phyloP scores from a whole-genome alignment of 2,888 invertebrate genomes.

The Danaus chrysippus region DNA sequence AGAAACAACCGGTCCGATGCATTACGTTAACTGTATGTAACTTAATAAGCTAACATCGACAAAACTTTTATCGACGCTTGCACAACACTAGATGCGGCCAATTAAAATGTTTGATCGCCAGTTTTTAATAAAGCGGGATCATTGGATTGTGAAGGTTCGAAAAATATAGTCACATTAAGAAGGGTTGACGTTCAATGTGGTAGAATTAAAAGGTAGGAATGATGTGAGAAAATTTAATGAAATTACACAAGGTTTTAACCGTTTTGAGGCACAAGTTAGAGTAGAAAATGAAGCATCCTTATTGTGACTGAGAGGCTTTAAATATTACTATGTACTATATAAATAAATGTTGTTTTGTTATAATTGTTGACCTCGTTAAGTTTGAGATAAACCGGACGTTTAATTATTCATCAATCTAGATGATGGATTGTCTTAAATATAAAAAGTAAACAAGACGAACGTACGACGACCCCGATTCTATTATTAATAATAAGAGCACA shows the following conservation, averaged over 20 bases:
- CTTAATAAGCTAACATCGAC: slow-evolving; percentile 19
- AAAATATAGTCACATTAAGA: neutral
- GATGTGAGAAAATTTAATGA: too few relatives aligned
- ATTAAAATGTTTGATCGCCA: slow-evolving; percentile 17
- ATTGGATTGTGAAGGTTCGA: neutral
- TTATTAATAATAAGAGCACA: slow-evolving; percentile 47
- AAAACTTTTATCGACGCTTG: slow-evolving; percentile 12
- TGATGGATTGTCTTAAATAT: slow-evolving; percentile 52
- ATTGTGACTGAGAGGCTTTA: too few relatives aligned
- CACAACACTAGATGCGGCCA: slow-evolving; percentile 17
- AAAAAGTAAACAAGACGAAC: slow-evolving; percentile 36
- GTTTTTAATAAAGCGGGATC: slow-evolving; percentile 2
- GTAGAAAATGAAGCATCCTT: too few relatives aligned
- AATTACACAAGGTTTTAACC: too few relatives aligned
- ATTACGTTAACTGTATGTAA: slow-evolving; percentile 23
- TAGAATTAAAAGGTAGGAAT: too few relatives aligned
- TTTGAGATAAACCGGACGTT: slow-evolving; percentile 49
- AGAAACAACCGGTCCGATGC: slow-evolving; percentile 16
- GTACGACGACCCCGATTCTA: slow-evolving; percentile 46
- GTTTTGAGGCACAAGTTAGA: too few relatives aligned
- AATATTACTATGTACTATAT: neutral
- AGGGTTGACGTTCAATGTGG: too few relatives aligned
- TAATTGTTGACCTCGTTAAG: slow-evolving; percentile 30
- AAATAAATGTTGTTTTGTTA: neutral
- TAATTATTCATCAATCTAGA: slow-evolving; percentile 56